Percentiles rank a stretch among this genome's conserved stretches.
phyloP scores from a whole-genome alignment of 2,113 vertebrate genomes.

The Urocitellus parryii region DNA sequence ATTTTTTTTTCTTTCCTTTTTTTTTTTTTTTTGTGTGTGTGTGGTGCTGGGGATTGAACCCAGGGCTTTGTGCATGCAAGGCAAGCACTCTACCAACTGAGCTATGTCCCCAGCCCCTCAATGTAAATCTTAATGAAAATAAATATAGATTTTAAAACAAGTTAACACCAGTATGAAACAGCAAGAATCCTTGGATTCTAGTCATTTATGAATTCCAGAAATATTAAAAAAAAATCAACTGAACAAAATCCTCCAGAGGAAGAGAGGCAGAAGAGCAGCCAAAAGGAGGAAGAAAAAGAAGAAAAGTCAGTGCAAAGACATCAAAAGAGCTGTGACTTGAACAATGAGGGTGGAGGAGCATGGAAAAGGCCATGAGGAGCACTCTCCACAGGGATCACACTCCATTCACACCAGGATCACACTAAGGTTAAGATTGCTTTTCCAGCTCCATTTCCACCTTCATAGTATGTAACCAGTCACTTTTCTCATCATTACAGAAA shows the following conservation, averaged over 20 bases:
- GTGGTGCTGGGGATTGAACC: too few species aligned
- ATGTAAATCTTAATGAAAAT: background rate
- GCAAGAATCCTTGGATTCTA: background rate
- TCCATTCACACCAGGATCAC: background rate
- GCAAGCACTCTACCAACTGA: too few species aligned
- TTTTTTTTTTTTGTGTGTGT: too few species aligned
- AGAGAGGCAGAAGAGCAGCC: background rate
- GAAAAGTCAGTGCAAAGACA: background rate
- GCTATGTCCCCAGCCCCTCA: too few species aligned
- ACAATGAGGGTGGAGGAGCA: too few species aligned
- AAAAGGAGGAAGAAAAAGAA: background rate
- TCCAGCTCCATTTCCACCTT: conserved; percentile 68
- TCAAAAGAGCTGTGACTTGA: background rate
- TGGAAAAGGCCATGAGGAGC: background rate
- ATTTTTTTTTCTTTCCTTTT: too few species aligned
- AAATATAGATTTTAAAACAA: background rate
- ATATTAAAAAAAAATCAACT: background rate
- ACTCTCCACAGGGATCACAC: background rate
- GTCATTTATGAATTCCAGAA: background rate
- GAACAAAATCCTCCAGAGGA: background rate
- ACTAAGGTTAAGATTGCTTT: conserved; percentile 54
- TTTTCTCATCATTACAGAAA: background rate
- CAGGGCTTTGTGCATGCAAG: too few species aligned
- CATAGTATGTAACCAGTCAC: background rate
- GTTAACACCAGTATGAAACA: background rate